Evolutionary conservation across 2,888 invertebrate genomes (phyloP), one percentile per base, ranked within the genome.

Genomic region (Mamestra brassicae): DNA sequence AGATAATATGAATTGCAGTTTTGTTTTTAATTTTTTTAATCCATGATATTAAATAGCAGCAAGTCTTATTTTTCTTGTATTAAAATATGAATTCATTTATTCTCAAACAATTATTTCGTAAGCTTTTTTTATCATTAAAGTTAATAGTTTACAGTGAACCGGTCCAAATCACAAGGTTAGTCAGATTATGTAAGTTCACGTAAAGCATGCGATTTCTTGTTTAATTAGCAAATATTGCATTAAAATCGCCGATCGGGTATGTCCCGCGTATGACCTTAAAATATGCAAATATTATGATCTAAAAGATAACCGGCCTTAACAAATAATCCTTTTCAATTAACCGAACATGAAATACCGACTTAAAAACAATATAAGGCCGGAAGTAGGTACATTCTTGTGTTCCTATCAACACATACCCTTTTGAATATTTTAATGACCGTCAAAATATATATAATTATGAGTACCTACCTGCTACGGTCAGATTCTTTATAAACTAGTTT

Each of bases 201-300:
- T 50, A 42, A 4, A 75, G 34, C 38, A 26, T 42, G 5, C 36
- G 1, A 36, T 57, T 55, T 47, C 17, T 58, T 80, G 52, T 66
- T 26, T 50, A 60, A 67, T 64, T 13, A n/a, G 36, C 42, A 66
- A 71, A 81, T 80, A 71, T 66, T 66, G 61, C 55, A 71, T 62
- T 68, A 42, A 50, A 42, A 42, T 42, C 38, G 6, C 6, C n/a
- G 36, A 42, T 42, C 42, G 34, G 68, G n/a, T 55, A 69, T 42
- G 54, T 76, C 54, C 54, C 61, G 42, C 6, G 10, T 70, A 34
- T 38, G 54, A 47, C 54, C 72, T 71, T 61, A 0, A 65, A 17
- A n/a, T 11, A 50, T 65, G 60, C 38, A 60, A 71, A 78, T 55
- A 63, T 55, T 55, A 42, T n/a, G 34, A 69, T 36, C 11, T 36